Evolutionary conservation across 2,113 vertebrate species (phyloP), one percentile per base, ranked within the genome.

Genomic region (Donacobius atricapilla): DNA sequence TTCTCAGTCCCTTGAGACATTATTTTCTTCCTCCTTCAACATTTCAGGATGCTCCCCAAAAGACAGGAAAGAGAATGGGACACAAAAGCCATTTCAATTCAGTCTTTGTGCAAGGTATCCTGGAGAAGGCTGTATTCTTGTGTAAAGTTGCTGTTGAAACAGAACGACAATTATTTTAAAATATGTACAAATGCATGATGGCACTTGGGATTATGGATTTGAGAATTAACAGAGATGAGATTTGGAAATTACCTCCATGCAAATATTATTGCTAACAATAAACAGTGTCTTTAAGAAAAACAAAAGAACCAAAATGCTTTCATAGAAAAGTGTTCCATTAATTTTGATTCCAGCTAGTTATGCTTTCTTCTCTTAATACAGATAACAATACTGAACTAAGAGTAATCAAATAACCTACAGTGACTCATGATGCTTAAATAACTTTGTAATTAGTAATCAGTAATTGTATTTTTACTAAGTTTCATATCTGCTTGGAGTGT

Each of bases 101-200:
- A 82, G 81, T 92, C 82, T 78, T 92, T 94, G 95, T 92, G 94
- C 91, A 80, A 45, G 45, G 39, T 84, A 72, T 82, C 88, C 78
- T 71, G 80, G 96, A 73, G 84, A 92, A 89, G 70, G 58, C 81
- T 86, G 89, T 3, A 50, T 83, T 95, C 92, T 51, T 69, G 63
- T 39, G 79, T 78, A 45, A 93, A 80, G 51, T 65, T 63, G 94
- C 97, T 96, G 95, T 44, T 95, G 87, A 82, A 97, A 97, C 5
- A 97, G 93, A 97, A 65, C 80, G 21, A 83, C 22, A 33, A 71
- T 86, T 66, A 78, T 66, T 97, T 85, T 31, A 57, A 75, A 45
- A 70, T 14, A 33, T 13, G 10, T 50, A 65, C 27, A 93, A 73
- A 93, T 61, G 15, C 5, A 71, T 30, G 33, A 48, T 28, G 48